phyloP scores from a whole-genome alignment of 2,888 invertebrate species.

The Noctua janthina region DNA sequence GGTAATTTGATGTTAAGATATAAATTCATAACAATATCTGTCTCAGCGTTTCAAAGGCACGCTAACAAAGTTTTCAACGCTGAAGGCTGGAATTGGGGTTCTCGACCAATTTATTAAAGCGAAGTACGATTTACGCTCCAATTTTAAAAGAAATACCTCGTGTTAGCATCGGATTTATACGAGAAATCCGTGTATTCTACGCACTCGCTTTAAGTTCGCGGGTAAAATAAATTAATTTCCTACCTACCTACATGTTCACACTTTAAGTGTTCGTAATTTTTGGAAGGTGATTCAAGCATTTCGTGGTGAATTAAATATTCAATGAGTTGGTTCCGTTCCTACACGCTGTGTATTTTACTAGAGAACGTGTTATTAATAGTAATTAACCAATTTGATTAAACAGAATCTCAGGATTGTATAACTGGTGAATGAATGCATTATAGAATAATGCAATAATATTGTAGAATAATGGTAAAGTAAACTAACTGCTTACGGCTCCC shows the following conservation, averaged over 20 bases:
- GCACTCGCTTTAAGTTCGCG: constrained; percentile 55
- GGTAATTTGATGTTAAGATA: constrained; percentile 58
- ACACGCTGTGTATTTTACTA: constrained; percentile 9
- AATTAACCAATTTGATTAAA: constrained; percentile 13
- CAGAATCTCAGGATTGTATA: background rate
- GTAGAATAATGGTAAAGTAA: constrained; percentile 24
- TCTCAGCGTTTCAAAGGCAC: constrained; percentile 63
- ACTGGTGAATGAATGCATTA: background rate
- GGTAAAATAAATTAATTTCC: constrained; percentile 64
- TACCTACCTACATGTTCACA: constrained; percentile 52
- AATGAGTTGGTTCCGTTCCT: constrained; percentile 30
- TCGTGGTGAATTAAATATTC: constrained; percentile 43
- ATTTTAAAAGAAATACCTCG: constrained; percentile 65
- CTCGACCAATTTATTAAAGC: constrained; percentile 65
- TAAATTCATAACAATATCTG: constrained; percentile 68
- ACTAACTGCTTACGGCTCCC: background rate
- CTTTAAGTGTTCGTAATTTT: constrained; percentile 55
- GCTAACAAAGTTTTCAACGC: constrained; percentile 67
- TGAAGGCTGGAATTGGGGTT: constrained; percentile 58
- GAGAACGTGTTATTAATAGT: constrained; percentile 40
- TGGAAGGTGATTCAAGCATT: constrained; percentile 41
- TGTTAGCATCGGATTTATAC: constrained; percentile 58
- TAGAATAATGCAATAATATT: background rate
- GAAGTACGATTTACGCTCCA: constrained; percentile 59
- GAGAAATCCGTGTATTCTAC: constrained; percentile 57